A percentile compares a stretch with the other conserved stretches of the same genome.
Conservation (phyloP, 2,113 vertebrate genomes). For the Tachysurus fulvidraco region DNA sequence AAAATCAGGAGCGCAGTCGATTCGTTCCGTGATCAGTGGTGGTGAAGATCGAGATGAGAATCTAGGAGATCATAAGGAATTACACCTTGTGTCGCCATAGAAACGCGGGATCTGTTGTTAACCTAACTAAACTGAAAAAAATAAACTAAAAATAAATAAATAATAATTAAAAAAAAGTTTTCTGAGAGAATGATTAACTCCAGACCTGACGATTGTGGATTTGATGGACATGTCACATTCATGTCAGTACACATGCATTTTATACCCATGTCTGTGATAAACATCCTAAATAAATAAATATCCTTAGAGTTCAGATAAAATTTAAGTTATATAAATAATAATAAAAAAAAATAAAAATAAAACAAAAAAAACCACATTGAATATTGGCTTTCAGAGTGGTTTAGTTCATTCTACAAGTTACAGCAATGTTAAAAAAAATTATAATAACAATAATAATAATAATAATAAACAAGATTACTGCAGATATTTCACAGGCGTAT, state of each 20-base stretch:
- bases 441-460: constrained; percentile 50
- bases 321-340: not conserved
- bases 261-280: not conserved
- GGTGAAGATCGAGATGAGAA: not conserved
- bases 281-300: too few species aligned
- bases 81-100: not conserved
- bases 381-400: constrained; percentile 22
- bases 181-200: not conserved
- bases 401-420: constrained; percentile 19
- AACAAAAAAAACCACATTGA: not conserved
- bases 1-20: not conserved
- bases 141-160: too few species aligned
- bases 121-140: not conserved
- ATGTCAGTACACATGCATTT: not conserved
- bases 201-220: not conserved
- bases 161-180: not conserved
- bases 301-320: not conserved
- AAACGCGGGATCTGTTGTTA: not conserved
- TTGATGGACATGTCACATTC: constrained; percentile 3
- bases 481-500: not conserved
- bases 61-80: not conserved
- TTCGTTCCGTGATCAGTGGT: not conserved
- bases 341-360: not conserved
- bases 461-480: not conserved
- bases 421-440: constrained; percentile 45